Evolutionary conservation across 2,888 invertebrate genomes (phyloP), one percentile per base, ranked within the genome.

Genomic region (Chloroclystis v-ata): DNA sequence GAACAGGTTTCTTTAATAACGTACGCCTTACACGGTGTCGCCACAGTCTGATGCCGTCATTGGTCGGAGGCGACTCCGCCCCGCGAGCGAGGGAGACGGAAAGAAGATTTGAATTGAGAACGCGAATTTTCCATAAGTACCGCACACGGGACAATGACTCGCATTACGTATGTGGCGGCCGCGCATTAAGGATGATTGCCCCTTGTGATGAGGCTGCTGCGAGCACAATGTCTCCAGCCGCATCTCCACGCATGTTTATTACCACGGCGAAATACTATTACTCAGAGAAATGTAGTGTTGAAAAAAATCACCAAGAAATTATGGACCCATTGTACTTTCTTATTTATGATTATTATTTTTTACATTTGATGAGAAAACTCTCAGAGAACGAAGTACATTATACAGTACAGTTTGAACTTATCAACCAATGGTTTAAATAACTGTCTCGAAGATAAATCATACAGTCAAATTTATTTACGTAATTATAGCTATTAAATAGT

Each of bases 71-170:
- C 80, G 85, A 67, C 88, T 83, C 86, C 88, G 87, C 88, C 89
- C 88, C 81, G 79, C 81, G 83, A 71, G 82, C 75, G 84, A 83
- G 80, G 69, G 88, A 87, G 86, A 83, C 81, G 76, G 85, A 80
- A 71, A 75, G 77, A 86, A 85, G 83, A 87, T 87, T 87, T 85
- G 83, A 85, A 87, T 87, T 81, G 85, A 85, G 86, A 85, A 86
- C 84, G 87, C 86, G 86, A 87, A 87, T 87, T 86, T 87, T 86
- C 86, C 86, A 86, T 87, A 86, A 87, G 86, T 84, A 87, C 83
- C 79, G 75, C 82, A 84, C 76, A 77, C 82, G 85, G 87, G 84
- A 86, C 87, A 86, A 86, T 87, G 87, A 86, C 87, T 85, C 85
- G 85, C 81, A 83, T 86, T 85, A 86, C 86, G 84, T 85, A 85